Evolutionary conservation across 2,797 vertebrate genomes (phyloP), one percentile per base, ranked within the genome.

Genomic region (Phalloptychus januarius): DNA sequence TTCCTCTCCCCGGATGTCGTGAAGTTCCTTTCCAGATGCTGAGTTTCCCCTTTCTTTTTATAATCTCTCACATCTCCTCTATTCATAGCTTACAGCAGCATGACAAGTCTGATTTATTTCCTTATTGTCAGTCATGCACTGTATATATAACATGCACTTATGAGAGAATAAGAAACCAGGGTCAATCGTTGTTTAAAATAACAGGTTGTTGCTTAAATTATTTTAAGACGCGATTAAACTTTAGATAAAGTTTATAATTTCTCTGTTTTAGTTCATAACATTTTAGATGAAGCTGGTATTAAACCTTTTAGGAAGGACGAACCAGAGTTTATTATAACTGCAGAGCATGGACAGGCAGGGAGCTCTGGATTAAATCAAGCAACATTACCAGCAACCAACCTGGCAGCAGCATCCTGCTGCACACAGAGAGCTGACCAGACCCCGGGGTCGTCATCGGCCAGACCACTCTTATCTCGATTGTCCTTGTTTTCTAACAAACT

Each of bases 11-110:
- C 80, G 86, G 91, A 93, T 87, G 85, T 79, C 74, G 23, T n/a
- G 31, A 36, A 84, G 73, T 90, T 93, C 91, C 91, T 91, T 77
- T 89, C 90, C 93, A 93, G 87, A 95, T 93, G 89, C 82, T 78
- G 61, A 74, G 79, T 80, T 86, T 93, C 87, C 90, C 85, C 63
- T 85, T 72, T 71, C 71, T 70, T 65, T 65, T 36, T 36, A 56
- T 40, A 10, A 31, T 38, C 38, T 44, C 78, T 81, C 73, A 83
- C 38, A 73, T 56, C 45, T 58, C 23, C 16, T 16, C 16, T 31
- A 58, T 44, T 75, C 61, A 73, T 6, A 63, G 38, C 31, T 25
- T 1, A 0, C 4, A 76, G 82, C 80, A 58, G 33, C n/a, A 25
- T 33, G n/a, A 3, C 45, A 69, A 69, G 58, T 70, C 6, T 54